Base-by-base conservation (phyloP, 2,113 vertebrate genomes). In the Echinops telfairi region DNA sequence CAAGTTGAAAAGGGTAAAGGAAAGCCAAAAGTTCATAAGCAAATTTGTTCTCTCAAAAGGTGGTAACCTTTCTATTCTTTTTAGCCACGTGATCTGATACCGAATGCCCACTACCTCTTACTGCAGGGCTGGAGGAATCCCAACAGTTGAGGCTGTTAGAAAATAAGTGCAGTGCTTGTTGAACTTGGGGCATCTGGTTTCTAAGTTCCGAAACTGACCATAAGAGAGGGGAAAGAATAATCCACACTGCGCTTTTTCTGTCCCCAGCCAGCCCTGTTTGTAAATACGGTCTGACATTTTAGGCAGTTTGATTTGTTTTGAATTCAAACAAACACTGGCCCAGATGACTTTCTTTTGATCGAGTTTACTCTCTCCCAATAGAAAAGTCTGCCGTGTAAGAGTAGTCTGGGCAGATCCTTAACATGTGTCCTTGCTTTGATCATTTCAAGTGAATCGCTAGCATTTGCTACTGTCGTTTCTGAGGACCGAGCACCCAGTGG, bases 271-370 rank as follows among this genome's bases (percentile, higher is more conserved):
- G 47, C 47, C 47, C 47, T 53, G 47, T 53, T 53, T 53, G 47
- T 53, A 6, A 53, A 64, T 83, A 38, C 22, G 71, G 53, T 22
- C 81, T 31, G 43, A 82, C 82, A 91, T 29, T 60, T 79, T 91
- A 79, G 66, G 3, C 31, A 29, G 5, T 58, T 85, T 64, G 12
- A 90, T 90, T 89, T 71, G 33, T 76, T 92, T 81, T 83, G 53
- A 79, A 11, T 31, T 53, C n/a, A 33, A n/a, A n/a, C 29, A 73
- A 90, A 66, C 89, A 68, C 58, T 89, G 33, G 16, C 81, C 33
- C 71, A 29, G 33, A 40, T 92, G 25, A 78, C 36, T 82, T 83
- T 60, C 27, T 27, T 92, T 62, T 90, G 10, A 58, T 58, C 5
- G 25, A 19, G 5, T 36, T 68, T 62, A 62, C 19, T 89, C 31